Percentiles rank a stretch among this genome's conserved stretches.
Evolutionary conservation across 2,888 invertebrate genomes (phyloP).

Genomic region (Drosophila tripunctata): DNA sequence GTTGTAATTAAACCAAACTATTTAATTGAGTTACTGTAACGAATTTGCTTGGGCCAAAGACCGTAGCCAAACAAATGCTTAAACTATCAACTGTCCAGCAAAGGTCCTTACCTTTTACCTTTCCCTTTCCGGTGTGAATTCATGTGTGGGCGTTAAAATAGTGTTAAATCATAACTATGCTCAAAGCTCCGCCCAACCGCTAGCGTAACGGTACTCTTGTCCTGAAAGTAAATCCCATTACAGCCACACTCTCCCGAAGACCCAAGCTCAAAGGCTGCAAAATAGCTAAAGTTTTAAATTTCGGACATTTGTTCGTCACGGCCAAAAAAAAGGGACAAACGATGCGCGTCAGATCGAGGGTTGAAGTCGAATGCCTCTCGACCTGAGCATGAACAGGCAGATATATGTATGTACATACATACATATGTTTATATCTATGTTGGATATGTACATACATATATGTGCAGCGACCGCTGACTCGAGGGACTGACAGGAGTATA

Average conservation of each 20-base stretch:
- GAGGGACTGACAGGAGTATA: slow-evolving; percentile 23
- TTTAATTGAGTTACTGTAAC: slow-evolving; percentile 11
- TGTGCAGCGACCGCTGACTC: slow-evolving; percentile 27
- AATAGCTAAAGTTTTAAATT: slow-evolving; percentile 76
- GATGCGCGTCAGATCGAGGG: slow-evolving; percentile 46
- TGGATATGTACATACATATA: slow-evolving; percentile 18
- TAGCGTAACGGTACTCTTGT: slow-evolving; percentile 21
- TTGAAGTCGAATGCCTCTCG: slow-evolving; percentile 43
- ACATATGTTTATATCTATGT: slow-evolving; percentile 2
- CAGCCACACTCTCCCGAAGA: not conserved
- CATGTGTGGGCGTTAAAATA: slow-evolving; percentile 35
- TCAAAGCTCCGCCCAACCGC: slow-evolving; percentile 53
- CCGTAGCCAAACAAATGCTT: slow-evolving; percentile 5
- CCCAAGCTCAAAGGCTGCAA: slow-evolving; percentile 36
- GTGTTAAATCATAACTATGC: slow-evolving; percentile 67
- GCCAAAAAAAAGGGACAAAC: slow-evolving; percentile 21
- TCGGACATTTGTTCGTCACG: slow-evolving; percentile 76
- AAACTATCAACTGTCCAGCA: slow-evolving; percentile 2
- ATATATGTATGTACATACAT: slow-evolving; percentile 15
- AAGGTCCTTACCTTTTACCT: slow-evolving; percentile 26
- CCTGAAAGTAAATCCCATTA: slow-evolving; percentile 2
- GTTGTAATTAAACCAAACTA: slow-evolving; percentile 7
- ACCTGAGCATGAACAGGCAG: slow-evolving; percentile 41
- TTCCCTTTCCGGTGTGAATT: not conserved
- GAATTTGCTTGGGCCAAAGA: not conserved